Evolutionary conservation across 37 sponge, comb jelly and placozoan species (phyloP), one percentile per base, ranked within the genome.

Genomic region (Hexactinellida sp.): DNA sequence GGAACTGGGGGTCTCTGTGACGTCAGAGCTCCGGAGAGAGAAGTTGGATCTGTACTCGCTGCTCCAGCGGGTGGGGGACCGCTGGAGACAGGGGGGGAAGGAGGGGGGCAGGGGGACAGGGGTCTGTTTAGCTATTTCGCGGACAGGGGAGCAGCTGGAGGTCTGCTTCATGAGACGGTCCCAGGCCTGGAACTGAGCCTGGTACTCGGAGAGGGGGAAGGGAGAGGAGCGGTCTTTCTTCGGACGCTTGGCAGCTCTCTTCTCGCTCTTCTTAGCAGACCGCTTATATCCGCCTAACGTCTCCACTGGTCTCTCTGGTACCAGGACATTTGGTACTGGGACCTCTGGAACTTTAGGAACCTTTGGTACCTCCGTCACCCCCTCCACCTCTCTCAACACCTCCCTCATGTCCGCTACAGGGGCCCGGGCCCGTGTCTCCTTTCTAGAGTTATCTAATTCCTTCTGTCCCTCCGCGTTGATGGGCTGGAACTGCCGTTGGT

Each of bases 151-250:
- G 52, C 16, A 9, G 9, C 16, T 47, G 16, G 52, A 47, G 52
- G 13, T 47, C 30, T 63, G 28, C 30, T 63, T 7, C 32, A 3
- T 7, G 25, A 25, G 34, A 41, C 10, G 13, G 47, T 16, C 10
- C 47, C 47, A 41, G 3, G 32, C 76, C 76, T 63, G 76, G 76
- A 63, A 63, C 34, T 63, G 76, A n/a, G 76, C 25, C 34, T 63
- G 76, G 34, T 63, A 63, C 76, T 63, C 76, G 25, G 76, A 63
- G 76, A 63, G 76, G 34, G 76, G 76, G 76, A n/a, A n/a, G 30
- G 76, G 34, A 10, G 30, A 23, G 28, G 13, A 3, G 3, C 30
- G 76, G 1, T 63, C 76, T n/a, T 63, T 63, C 76, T 63, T 63
- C 3, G 76, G 3, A 25, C 76, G 76, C 34, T 63, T 63, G 13